Base-by-base conservation (phyloP, 2,888 invertebrate genomes). In the Catocala sponsa region DNA sequence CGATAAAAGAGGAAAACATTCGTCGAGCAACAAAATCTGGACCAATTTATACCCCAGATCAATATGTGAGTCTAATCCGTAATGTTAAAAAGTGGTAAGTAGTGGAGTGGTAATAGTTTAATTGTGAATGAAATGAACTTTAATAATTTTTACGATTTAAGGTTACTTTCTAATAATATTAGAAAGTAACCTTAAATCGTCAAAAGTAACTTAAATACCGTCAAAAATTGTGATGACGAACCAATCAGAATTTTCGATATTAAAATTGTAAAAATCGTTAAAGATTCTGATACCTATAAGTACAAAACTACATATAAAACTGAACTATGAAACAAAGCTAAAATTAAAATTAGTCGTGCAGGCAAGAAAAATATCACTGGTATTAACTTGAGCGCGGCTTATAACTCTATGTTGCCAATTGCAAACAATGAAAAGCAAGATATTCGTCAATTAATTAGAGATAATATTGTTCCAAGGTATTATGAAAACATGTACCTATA, bases 241-340 rank as follows among this genome's bases (percentile, higher is more conserved):
- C 2, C 15, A 15, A 65, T 64, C 52, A 61, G 53, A 62, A 56
- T 57, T 41, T 48, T 64, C 25, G 70, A 74, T 46, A 41, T 72
- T 10, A 70, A 63, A 63, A 51, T 41, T 25, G 55, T 71, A 25
- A 65, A 68, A 54, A 68, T 72, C 43, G 47, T 51, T 53, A 71
- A n/a, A 63, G 56, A 63, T 63, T 62, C 51, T 47, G 68, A 67
- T 42, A 65, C 58, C 52, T 68, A 72, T 57, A 35, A 55, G 55
- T 69, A 68, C 58, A 63, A 61, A 67, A 67, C 55, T 49, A 61
- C 65, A 7, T 53, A 63, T 60, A 58, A 68, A 66, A 58, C 51
- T 59, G 53, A 67, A 54, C 32, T 46, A 43, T 66, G 65, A 65
- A 47, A 55, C 13, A 53, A 70, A 59, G 59, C 59, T 53, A 53